Evolutionary conservation across 2,888 invertebrate genomes (phyloP).

Genomic region (Beris chalybata): DNA sequence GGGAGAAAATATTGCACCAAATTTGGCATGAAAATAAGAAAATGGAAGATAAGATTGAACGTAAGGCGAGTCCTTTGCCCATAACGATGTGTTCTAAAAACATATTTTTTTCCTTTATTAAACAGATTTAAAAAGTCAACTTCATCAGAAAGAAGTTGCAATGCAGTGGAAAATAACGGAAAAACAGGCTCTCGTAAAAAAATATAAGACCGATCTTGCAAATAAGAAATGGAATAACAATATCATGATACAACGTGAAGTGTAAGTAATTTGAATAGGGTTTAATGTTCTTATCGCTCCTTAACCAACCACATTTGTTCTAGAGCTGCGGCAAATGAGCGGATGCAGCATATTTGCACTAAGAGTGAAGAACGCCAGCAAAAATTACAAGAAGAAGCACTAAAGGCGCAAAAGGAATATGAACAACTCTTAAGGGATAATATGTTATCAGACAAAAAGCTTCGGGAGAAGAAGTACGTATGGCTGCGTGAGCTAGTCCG

Average conservation of each 20-base stretch:
- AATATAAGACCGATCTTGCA: conserved; percentile 45
- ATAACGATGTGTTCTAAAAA: not conserved
- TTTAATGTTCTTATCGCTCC: not conserved
- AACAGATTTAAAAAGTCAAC: conserved; percentile 42
- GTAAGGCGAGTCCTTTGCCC: conserved; percentile 30
- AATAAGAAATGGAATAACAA: conserved; percentile 46
- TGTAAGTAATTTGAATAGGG: conserved; percentile 39
- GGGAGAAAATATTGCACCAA: conserved; percentile 42
- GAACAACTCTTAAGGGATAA: conserved; percentile 42
- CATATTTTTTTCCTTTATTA: not conserved
- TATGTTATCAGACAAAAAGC: conserved; percentile 43
- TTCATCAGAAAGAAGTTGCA: conserved; percentile 43
- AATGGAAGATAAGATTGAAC: conserved; percentile 40
- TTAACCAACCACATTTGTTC: not conserved
- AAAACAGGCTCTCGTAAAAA: conserved; percentile 44
- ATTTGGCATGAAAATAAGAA: conserved; percentile 43
- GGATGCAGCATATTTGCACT: conserved; percentile 42
- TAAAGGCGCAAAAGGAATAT: conserved; percentile 40
- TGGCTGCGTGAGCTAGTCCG: too few relatives aligned
- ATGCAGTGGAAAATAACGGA: conserved; percentile 45
- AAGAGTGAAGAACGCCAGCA: conserved; percentile 44
- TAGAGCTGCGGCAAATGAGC: conserved; percentile 45
- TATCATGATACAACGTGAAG: conserved; percentile 45
- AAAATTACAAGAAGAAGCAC: conserved; percentile 44
- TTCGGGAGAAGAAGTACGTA: conserved; percentile 49